Evolutionary conservation across 2,113 vertebrate species (phyloP).

Genomic region (Nothobranchius furzeri): DNA sequence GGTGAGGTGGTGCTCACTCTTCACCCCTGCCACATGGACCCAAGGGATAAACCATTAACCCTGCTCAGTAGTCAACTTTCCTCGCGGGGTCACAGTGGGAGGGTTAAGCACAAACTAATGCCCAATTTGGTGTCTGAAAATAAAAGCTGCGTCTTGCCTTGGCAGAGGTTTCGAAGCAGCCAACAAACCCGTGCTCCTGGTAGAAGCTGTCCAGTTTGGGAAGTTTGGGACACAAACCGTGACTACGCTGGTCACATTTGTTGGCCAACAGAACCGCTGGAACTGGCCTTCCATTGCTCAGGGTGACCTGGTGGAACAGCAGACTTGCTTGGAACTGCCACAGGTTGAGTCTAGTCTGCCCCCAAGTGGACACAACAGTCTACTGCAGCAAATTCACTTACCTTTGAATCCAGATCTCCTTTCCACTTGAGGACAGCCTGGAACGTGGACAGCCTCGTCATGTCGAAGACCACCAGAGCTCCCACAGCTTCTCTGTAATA

Average conservation of each 20-base stretch:
- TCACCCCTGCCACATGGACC: too few species aligned
- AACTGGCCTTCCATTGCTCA: slow-evolving; percentile 77
- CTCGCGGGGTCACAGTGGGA: too few species aligned
- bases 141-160: slow-evolving; percentile 67
- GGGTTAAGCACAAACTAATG: not conserved
- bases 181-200: slow-evolving; percentile 77
- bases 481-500: slow-evolving; percentile 85
- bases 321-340: not conserved
- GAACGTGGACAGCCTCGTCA: slow-evolving; percentile 82
- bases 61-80: too few species aligned
- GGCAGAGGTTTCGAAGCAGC: slow-evolving; percentile 84
- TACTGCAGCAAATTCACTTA: slow-evolving; percentile 10
- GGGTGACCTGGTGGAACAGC: slow-evolving; percentile 63
- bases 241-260: slow-evolving; percentile 79
- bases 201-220: slow-evolving; percentile 80
- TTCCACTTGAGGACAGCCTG: slow-evolving; percentile 85
- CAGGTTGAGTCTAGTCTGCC: too few species aligned
- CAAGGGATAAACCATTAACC: too few species aligned
- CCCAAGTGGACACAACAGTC: too few species aligned
- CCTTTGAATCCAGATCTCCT: slow-evolving; percentile 83
- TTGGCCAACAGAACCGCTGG: slow-evolving; percentile 82
- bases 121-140: not conserved
- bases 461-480: slow-evolving; percentile 84
- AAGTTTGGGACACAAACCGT: slow-evolving; percentile 76
- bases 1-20: too few species aligned